Percentiles rank a stretch among this genome's conserved stretches.
phyloP scores from a whole-genome alignment of 1,140 invertebrate species.

The Pygmarrhopalites habei region DNA sequence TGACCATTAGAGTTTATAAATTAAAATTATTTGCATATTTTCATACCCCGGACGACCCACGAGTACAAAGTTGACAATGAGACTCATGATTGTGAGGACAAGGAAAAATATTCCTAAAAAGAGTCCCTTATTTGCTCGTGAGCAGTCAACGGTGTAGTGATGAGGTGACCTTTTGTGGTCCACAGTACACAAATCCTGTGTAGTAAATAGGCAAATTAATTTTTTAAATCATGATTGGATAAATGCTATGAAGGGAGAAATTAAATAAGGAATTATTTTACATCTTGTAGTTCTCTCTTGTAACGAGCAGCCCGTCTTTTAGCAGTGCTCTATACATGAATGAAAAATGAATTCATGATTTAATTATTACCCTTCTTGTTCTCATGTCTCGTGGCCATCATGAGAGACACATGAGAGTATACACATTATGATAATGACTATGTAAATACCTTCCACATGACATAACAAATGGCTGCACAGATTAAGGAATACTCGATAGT shows the following conservation, averaged over 20 bases:
- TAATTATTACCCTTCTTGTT: too few relatives aligned
- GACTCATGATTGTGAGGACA: slow-evolving; percentile 86
- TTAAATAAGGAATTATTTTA: too few relatives aligned
- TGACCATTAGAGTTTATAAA: too few relatives aligned
- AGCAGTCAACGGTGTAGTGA: slow-evolving; percentile 90
- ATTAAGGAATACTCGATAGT: slow-evolving; percentile 90
- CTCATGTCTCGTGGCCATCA: too few relatives aligned
- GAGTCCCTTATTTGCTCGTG: slow-evolving; percentile 85
- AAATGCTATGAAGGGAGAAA: not conserved
- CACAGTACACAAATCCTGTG: not conserved
- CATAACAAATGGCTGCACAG: slow-evolving; percentile 86
- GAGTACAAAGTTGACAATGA: slow-evolving; percentile 90
- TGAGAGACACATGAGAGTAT: too few relatives aligned
- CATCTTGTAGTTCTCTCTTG: not conserved
- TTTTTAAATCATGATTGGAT: not conserved
- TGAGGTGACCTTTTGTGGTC: slow-evolving; percentile 60
- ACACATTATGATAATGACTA: too few relatives aligned
- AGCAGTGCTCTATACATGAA: too few relatives aligned
- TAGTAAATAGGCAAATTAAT: not conserved
- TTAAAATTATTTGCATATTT: too few relatives aligned
- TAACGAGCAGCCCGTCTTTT: slow-evolving; percentile 14
- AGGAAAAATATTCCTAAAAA: slow-evolving; percentile 88
- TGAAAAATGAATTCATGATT: too few relatives aligned
- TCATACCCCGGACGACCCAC: slow-evolving; percentile 69
- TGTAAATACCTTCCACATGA: slow-evolving; percentile 92